A percentile compares a stretch with the other conserved stretches of the same genome.
These are phyloP conservation scores for Drosophila pseudoananassae DNA, from an alignment of 1,140 invertebrate species.

Conservation along the genomic window DNA sequence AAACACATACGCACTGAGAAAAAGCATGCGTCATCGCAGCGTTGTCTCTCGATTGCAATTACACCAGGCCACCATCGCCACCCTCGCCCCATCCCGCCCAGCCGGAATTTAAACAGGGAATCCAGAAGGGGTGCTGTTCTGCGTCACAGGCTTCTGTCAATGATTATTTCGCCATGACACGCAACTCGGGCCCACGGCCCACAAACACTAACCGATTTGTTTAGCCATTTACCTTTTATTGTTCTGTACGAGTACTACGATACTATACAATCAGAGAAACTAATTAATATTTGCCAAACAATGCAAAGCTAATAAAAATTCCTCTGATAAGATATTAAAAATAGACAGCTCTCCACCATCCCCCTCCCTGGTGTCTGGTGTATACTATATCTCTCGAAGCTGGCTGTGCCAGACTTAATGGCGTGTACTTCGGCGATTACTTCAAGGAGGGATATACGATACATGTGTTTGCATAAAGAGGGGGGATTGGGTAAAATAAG, in stretches of 20 bases:
- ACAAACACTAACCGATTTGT: slow-evolving; percentile 43
- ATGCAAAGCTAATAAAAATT: slow-evolving; percentile 71
- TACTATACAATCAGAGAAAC: slow-evolving; percentile 73
- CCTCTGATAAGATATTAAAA: slow-evolving; percentile 74
- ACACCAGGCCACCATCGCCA: slow-evolving; percentile 48
- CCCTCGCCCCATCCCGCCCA: not conserved
- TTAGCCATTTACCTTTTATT: slow-evolving; percentile 27
- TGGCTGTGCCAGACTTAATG: slow-evolving; percentile 65
- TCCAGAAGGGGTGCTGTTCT: slow-evolving; percentile 35
- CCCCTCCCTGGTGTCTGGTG: not conserved
- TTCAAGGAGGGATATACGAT: not conserved
- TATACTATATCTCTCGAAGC: slow-evolving; percentile 7
- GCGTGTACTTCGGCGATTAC: slow-evolving; percentile 43
- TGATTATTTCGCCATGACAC: slow-evolving; percentile 78
- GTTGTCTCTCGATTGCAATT: slow-evolving; percentile 68
- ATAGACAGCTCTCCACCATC: slow-evolving; percentile 39
- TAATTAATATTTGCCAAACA: slow-evolving; percentile 80
- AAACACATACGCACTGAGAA: slow-evolving; percentile 19
- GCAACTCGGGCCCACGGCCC: slow-evolving; percentile 27
- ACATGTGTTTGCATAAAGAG: not conserved
- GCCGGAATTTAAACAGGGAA: slow-evolving; percentile 10
- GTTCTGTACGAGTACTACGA: slow-evolving; percentile 8
- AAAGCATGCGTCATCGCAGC: slow-evolving; percentile 71
- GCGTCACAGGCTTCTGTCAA: slow-evolving; percentile 48
- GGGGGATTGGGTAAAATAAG: not conserved